Conservation (phyloP, 2,797 vertebrate genomes). For the Mus minutoides region DNA sequence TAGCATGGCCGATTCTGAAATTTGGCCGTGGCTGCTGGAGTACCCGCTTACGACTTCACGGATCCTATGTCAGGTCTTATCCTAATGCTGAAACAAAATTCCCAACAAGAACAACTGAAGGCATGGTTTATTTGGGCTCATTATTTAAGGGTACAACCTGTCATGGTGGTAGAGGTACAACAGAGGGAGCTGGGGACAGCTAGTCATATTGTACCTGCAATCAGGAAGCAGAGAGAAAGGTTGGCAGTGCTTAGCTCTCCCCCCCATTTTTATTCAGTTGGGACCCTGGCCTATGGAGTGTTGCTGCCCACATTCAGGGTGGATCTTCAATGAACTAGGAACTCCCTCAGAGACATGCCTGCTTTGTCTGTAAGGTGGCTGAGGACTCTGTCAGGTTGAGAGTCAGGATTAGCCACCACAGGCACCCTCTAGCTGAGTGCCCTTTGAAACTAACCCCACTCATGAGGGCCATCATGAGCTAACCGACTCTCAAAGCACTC, state of each 20-base stretch:
- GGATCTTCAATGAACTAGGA: background rate
- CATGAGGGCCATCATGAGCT: background rate
- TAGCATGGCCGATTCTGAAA: background rate
- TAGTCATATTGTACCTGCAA: background rate
- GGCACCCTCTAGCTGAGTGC: background rate
- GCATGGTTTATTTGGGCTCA: background rate
- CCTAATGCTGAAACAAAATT: background rate
- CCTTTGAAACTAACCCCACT: background rate
- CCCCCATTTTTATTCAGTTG: too few species aligned
- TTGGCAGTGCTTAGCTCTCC: rapidly evolving
- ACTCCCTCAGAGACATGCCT: background rate
- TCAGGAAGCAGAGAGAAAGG: too few species aligned
- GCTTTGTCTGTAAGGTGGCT: background rate
- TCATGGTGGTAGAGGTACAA: background rate
- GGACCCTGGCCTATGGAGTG: background rate
- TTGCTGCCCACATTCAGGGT: background rate
- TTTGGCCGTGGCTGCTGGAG: background rate
- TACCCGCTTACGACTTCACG: too few species aligned
- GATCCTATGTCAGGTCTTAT: background rate
- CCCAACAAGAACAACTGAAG: background rate
- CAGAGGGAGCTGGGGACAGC: background rate
- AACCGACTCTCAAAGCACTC: background rate
- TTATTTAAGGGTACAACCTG: background rate
- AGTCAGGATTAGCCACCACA: background rate
- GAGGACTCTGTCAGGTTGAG: background rate